Evolutionary conservation across 2,113 vertebrate species (phyloP).

Genomic region (Mesocricetus auratus): DNA sequence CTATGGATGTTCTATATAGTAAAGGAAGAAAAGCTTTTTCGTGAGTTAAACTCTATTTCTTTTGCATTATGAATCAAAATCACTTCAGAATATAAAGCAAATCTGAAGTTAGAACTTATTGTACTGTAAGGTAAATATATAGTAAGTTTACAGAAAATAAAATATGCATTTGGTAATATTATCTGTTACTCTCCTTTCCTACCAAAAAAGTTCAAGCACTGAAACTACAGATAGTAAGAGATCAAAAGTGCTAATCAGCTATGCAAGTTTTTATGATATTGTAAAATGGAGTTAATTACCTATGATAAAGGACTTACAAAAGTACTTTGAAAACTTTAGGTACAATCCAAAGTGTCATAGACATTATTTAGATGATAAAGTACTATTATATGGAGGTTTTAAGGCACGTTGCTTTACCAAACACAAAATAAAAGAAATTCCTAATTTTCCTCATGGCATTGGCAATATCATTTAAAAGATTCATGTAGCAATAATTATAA

Average conservation of each 20-base stretch:
- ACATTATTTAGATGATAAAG: constrained; percentile 33
- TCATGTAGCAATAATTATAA: constrained; percentile 4
- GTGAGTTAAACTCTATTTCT: constrained; percentile 3
- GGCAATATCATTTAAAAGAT: constrained; percentile 49
- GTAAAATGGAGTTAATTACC: constrained; percentile 65
- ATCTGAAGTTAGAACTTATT: constrained; percentile 40
- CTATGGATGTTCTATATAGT: not conserved
- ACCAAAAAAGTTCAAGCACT: not conserved
- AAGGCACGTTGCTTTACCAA: constrained; percentile 30
- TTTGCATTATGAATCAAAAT: constrained; percentile 45
- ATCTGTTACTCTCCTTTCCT: constrained; percentile 1
- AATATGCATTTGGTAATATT: constrained; percentile 1
- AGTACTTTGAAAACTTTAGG: constrained; percentile 64
- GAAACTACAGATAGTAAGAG: not conserved
- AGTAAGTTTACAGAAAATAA: constrained; percentile 7
- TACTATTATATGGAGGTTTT: constrained; percentile 34
- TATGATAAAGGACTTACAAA: constrained; percentile 58
- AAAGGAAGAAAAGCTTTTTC: not conserved
- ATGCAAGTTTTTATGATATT: constrained; percentile 42
- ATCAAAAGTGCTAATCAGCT: constrained; percentile 17
- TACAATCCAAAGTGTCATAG: not conserved
- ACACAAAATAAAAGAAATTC: constrained; percentile 17
- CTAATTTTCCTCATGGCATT: constrained; percentile 36
- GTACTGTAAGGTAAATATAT: constrained; percentile 8
- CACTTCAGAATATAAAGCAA: constrained; percentile 53